A percentile compares a stretch with the other conserved stretches of the same genome.
phyloP scores from a whole-genome alignment of 2,888 invertebrate genomes.

The Corythucha ciliata region DNA sequence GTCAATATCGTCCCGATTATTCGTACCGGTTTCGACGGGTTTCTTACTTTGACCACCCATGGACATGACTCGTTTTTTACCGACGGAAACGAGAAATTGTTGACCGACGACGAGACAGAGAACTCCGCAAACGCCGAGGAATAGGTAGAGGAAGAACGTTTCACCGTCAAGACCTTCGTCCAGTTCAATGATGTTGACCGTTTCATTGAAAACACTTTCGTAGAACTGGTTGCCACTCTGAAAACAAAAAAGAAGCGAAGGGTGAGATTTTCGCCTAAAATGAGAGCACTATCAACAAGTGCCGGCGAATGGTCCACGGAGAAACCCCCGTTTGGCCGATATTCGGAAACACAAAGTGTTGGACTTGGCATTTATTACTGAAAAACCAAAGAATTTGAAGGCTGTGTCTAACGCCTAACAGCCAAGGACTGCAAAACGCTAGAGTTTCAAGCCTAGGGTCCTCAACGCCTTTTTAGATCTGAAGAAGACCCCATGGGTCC shows the following conservation, averaged over 20 bases:
- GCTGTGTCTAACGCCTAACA: too few species aligned
- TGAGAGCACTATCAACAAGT: too few species aligned
- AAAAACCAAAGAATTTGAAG: too few species aligned
- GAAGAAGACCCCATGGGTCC: not conserved
- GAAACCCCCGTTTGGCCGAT: too few species aligned
- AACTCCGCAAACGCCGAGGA: conserved; percentile 82
- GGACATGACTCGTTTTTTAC: conserved; percentile 54
- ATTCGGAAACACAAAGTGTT: too few species aligned
- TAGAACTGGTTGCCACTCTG: conserved; percentile 57
- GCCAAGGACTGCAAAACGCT: too few species aligned
- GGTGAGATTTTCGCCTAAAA: too few species aligned
- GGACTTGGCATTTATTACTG: too few species aligned
- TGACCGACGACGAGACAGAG: conserved; percentile 80
- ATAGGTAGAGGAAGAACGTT: conserved; percentile 95
- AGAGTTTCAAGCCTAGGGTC: too few species aligned
- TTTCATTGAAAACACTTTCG: conserved; percentile 96
- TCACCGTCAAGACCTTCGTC: conserved; percentile 97
- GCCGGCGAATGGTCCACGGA: too few species aligned
- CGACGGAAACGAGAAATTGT: conserved; percentile 75
- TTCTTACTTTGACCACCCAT: conserved; percentile 49
- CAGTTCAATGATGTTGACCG: conserved; percentile 87
- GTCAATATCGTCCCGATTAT: conserved; percentile 82
- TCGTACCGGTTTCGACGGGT: conserved; percentile 79
- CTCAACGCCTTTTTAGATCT: not conserved
- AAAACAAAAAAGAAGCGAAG: conserved; percentile 34